phyloP scores from a whole-genome alignment of 2,888 invertebrate species.

The Mayetiola destructor region DNA sequence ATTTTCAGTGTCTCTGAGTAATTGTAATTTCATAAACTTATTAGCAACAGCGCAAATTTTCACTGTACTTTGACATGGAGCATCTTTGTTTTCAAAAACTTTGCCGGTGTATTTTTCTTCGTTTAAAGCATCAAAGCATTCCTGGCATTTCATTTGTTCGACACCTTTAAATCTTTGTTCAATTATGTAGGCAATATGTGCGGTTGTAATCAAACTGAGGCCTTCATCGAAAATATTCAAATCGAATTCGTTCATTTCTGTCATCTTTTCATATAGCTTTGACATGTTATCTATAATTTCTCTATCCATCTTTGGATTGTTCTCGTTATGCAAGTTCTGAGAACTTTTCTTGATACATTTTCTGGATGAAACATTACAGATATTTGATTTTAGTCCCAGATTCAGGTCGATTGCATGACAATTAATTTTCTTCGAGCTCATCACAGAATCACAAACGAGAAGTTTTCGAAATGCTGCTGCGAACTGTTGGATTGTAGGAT shows the following conservation, averaged over 20 bases:
- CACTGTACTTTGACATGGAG: not conserved
- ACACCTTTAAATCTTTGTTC: not conserved
- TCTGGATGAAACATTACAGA: not conserved
- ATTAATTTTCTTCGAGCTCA: not conserved
- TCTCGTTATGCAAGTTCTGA: not conserved
- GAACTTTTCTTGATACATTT: not conserved
- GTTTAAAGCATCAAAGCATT: not conserved
- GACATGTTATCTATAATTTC: not conserved
- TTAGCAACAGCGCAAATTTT: not conserved
- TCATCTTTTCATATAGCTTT: not conserved
- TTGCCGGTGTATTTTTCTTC: not conserved
- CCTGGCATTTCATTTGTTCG: not conserved
- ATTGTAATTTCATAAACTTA: not conserved
- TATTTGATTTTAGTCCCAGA: not conserved
- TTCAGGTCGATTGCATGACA: not conserved
- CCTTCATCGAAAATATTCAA: not conserved
- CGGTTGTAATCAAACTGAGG: not conserved
- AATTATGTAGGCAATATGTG: not conserved
- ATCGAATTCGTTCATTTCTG: not conserved
- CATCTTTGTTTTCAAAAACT: not conserved
- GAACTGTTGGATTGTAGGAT: not conserved
- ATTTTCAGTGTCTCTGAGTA: not conserved
- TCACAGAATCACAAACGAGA: not conserved
- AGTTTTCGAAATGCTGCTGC: not conserved
- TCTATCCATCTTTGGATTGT: not conserved